phyloP scores from a whole-genome alignment of 2,797 vertebrate genomes.

The Karalla daura region DNA sequence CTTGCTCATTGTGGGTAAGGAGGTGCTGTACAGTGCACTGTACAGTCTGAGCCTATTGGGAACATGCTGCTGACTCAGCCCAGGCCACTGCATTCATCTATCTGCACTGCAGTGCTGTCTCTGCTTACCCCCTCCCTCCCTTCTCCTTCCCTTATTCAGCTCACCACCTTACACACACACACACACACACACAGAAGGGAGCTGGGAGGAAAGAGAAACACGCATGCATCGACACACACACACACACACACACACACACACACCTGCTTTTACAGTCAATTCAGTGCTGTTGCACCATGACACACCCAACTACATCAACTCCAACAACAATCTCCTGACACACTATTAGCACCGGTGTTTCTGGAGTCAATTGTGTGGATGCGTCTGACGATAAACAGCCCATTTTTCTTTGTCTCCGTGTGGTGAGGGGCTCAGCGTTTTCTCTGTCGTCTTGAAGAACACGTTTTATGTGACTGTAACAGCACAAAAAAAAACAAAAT shows the following conservation, averaged over 20 bases:
- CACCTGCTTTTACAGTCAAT: slow-evolving; percentile 41
- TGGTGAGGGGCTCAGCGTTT: slow-evolving; percentile 5
- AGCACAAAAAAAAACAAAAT: not conserved
- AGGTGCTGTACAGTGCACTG: slow-evolving; percentile 69
- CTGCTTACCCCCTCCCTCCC: slow-evolving; percentile 37
- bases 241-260: slow-evolving; percentile 25
- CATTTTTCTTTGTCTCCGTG: slow-evolving; percentile 3
- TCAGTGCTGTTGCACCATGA: slow-evolving; percentile 57
- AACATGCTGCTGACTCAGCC: slow-evolving; percentile 84
- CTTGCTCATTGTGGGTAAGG: slow-evolving; percentile 60
- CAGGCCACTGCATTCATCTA: slow-evolving; percentile 83
- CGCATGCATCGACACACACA: slow-evolving; percentile 30
- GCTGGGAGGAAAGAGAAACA: slow-evolving; percentile 22
- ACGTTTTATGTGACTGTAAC: not conserved
- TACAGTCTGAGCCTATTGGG: slow-evolving; percentile 76
- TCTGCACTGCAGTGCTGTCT: slow-evolving; percentile 86
- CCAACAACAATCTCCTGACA: not conserved
- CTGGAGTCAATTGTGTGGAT: not conserved
- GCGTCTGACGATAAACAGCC: slow-evolving; percentile 1
- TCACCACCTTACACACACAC: slow-evolving; percentile 57
- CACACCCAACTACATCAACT: slow-evolving; percentile 48
- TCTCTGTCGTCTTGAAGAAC: not conserved
- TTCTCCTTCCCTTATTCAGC: slow-evolving; percentile 55
- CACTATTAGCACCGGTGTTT: slow-evolving; percentile 6
- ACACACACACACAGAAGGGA: not conserved